Evolutionary conservation across 1,140 invertebrate species (phyloP), one percentile per base, ranked within the genome.

Genomic region (Apis florea): DNA sequence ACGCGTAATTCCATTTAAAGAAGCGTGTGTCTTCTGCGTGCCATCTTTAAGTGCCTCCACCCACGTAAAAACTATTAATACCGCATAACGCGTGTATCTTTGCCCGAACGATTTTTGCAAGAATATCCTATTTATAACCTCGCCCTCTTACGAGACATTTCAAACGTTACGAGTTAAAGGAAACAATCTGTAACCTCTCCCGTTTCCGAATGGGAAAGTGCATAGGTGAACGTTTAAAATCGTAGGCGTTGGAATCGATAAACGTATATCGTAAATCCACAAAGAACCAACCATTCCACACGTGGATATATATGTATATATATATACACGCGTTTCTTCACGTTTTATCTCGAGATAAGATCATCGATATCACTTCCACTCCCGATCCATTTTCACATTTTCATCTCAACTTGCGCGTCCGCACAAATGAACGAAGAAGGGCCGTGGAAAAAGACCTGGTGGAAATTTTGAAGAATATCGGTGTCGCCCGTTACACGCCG

Each of bases 161-260:
- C 31, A 5, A 40, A 40, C 31, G 31, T 40, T 40, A 40, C 31
- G 31, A 40, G 31, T 40, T 6, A 40, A 40, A 40, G 31, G 31
- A 6, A 40, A 11, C 8, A 9, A 47, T 0, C 51, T 21, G 12
- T 58, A 12, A n/a, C 24, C 24, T 13, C 31, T 31, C n/a, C n/a
- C 21, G 17, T 61, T 19, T 63, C 19, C 15, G 56, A 17, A 47
- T 21, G 70, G 19, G 53, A 72, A 72, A 72, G 70, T 40, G 31
- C 54, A 72, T 58, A n/a, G 70, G 19, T n/a, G 70, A 73, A 49
- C 56, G 56, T 49, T 61, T 61, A 13, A 24, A 61, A 47, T 49
- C 40, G 56, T 73, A n/a, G 71, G 56, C 56, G 56, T 73, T 15
- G 56, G 40, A 73, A 49, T 73, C 71, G 71, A 61, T 49, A 24